Conservation (phyloP, 2,797 vertebrate genomes). For the Crypturellus tataupa region DNA sequence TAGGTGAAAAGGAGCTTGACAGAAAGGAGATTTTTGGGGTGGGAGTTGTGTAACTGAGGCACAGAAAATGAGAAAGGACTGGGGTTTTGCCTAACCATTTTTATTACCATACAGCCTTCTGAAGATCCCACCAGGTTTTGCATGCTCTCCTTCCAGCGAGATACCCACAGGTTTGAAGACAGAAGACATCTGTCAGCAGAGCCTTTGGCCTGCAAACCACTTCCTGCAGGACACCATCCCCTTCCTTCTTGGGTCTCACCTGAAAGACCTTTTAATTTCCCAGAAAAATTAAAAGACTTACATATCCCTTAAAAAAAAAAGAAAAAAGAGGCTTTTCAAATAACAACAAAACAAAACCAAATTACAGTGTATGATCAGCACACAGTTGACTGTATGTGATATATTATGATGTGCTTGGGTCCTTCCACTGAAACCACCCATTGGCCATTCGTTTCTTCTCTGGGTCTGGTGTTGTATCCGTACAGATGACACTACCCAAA, state of each 20-base stretch:
- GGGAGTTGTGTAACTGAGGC: background rate
- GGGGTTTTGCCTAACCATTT: background rate
- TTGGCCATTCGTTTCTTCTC: background rate
- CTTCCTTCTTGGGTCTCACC: background rate
- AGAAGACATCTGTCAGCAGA: background rate
- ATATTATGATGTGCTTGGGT: background rate
- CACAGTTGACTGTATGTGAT: background rate
- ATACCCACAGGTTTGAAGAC: background rate
- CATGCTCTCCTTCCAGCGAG: background rate
- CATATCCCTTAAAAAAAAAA: background rate
- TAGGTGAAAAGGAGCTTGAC: background rate
- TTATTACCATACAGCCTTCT: background rate
- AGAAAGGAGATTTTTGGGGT: background rate
- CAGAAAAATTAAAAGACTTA: background rate
- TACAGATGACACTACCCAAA: conserved; percentile 13
- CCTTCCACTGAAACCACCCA: background rate
- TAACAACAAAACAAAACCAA: background rate
- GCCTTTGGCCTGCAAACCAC: background rate
- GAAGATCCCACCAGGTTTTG: background rate
- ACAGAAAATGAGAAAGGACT: background rate
- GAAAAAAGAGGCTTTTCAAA: background rate
- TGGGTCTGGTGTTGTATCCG: background rate
- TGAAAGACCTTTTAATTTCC: background rate
- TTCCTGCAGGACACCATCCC: fast-evolving
- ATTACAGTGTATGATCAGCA: background rate